Base-by-base conservation (phyloP, 2,888 invertebrate genomes). In the Dryobotodes eremita region DNA sequence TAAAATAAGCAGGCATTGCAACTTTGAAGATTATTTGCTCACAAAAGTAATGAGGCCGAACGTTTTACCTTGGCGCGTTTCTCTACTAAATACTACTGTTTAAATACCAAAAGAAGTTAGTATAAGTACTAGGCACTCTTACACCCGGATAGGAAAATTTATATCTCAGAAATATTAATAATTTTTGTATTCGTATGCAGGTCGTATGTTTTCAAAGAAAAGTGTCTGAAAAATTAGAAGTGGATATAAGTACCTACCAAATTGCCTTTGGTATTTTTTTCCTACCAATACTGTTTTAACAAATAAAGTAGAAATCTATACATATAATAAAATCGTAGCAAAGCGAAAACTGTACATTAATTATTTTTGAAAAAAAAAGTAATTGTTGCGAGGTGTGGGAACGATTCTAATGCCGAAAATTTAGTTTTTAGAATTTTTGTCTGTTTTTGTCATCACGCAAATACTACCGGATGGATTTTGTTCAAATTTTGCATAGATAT, bases 11-110 rank as follows among this genome's bases (percentile, higher is more conserved):
- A 68, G 59, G 31, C n/a, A 53, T 65, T 83, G 69, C 65, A 82
- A 61, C 57, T 84, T 72, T 75, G 26, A 77, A 78, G 48, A 71
- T 71, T 86, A 81, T 86, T 86, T 76, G 70, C 59, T 53, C 36
- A 73, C 76, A 68, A 65, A 81, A 82, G 72, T 71, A 82, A 86
- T 76, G 65, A 76, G 42, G 42, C 42, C 31, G n/a, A 62, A 26
- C 57, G 23, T 64, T 82, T 69, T 68, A 62, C 68, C 57, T 83
- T 57, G 59, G 46, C n/a, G 57, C 36, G 31, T 61, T 70, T 70
- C 20, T 55, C n/a, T 36, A 57, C 68, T 62, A 69, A 59, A 65
- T 64, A 57, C 20, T 48, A 71, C 42, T 68, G 46, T 69, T 72
- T 26, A 72, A 80, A 80, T 77, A 55, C n/a, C 66, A 68, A 68